These are phyloP conservation scores for Cyclargus thomasi DNA, from an alignment of 1,140 invertebrate species.

Conservation along the genomic window DNA sequence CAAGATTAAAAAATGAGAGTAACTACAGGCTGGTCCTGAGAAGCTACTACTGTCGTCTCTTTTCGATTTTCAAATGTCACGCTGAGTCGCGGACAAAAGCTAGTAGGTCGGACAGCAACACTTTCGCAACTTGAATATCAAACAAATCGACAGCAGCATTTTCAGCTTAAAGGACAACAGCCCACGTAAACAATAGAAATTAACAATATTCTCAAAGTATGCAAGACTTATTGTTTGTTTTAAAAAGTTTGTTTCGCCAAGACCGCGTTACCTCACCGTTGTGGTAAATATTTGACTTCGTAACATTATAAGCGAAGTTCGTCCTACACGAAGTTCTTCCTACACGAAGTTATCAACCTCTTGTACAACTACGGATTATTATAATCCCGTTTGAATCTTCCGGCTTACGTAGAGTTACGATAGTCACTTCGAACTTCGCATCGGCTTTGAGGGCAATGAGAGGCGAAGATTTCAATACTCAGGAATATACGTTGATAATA, in stretches of 20 bases:
- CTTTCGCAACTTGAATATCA: no score
- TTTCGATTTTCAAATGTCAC: no score
- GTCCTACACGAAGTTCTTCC: not conserved
- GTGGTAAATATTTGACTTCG: not conserved
- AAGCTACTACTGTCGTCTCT: no score
- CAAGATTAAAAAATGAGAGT: no score
- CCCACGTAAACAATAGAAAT: not conserved
- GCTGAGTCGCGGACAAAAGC: no score
- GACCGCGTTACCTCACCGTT: not conserved
- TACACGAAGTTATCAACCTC: not conserved
- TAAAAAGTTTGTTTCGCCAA: not conserved
- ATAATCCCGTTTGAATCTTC: not conserved
- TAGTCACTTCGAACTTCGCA: not conserved
- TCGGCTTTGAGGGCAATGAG: no score
- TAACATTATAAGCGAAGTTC: not conserved
- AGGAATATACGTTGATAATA: no score
- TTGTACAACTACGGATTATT: not conserved
- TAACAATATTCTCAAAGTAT: not conserved
- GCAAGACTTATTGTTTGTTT: not conserved
- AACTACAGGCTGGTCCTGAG: no score
- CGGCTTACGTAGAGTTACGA: not conserved
- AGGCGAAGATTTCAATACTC: no score
- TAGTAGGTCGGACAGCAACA: no score
- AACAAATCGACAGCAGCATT: no score
- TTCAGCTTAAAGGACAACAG: not conserved